Evolutionary conservation across 2,797 vertebrate species (phyloP), one percentile per base, ranked within the genome.

Genomic region (Margarornis squamiger): DNA sequence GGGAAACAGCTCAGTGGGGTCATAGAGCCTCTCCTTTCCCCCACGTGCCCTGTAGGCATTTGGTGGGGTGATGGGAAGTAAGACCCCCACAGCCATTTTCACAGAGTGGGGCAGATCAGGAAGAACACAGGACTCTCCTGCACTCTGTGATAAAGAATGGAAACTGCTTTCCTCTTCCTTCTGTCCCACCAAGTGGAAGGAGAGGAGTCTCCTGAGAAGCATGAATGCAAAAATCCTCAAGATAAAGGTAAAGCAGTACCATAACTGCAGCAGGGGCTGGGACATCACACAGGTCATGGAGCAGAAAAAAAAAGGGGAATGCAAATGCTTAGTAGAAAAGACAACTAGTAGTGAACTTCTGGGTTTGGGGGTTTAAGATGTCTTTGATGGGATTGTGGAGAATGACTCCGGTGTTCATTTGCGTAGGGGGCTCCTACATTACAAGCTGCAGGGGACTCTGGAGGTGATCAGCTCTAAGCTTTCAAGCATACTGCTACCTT

Each of bases 341-440:
- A 61, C 3, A 86, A 48, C 36, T 45, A 86, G 46, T 2, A 45
- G 15, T 46, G 32, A 74, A 57, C 58, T 86, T 57, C 66, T 30
- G 21, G 38, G 9, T 39, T 80, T 80, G 54, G 30, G 19, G 9
- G 67, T 88, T 79, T 83, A 80, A 45, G 30, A 45, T 49, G 14
- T 34, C 29, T 59, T 61, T 68, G n/a, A 6, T 88, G 39, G 41
- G 32, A 57, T 61, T 76, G 12, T n/a, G 13, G 41, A 24, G 26
- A 77, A 63, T 46, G 24, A 88, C 61, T 78, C 30, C 49, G 55
- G 24, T 32, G 45, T 7, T 4, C 4, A 1, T 39, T 81, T 24
- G 23, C 0, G 0, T 2, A 46, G 3, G 34, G 32, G 19, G 29
- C 23, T 55, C 45, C 24, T 21, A 20, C 1, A 0, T 73, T 72